Percentiles rank a stretch among this genome's conserved stretches.
phyloP scores from a whole-genome alignment of 1,140 invertebrate species.

The Lerema accius region DNA sequence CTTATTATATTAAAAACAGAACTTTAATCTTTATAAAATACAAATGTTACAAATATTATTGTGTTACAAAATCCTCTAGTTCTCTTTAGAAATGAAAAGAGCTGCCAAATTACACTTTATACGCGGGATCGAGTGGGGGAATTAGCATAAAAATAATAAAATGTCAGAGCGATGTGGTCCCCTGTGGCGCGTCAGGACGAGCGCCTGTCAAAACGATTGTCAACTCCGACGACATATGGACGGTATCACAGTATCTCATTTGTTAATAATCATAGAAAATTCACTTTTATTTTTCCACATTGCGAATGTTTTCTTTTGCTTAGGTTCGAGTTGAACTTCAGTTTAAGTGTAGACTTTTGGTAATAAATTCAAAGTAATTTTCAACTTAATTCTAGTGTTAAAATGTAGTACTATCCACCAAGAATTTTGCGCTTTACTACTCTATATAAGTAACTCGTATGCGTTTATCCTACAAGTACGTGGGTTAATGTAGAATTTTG shows the following conservation, averaged over 20 bases:
- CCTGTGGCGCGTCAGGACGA: conserved; percentile 50
- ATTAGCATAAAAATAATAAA: conserved; percentile 80
- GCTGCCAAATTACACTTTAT: conserved; percentile 60
- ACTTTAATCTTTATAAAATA: no score
- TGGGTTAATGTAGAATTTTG: no score
- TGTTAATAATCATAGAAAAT: conserved; percentile 45
- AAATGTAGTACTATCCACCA: no score
- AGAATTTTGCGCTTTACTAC: no score
- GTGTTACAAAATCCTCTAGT: conserved; percentile 1
- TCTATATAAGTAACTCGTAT: no score
- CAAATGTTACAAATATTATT: conserved; percentile 4
- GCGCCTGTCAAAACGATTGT: conserved; percentile 64
- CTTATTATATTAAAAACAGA: no score
- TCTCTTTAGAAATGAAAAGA: conserved; percentile 27
- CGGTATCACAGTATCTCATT: conserved; percentile 39
- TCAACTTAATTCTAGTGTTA: no score
- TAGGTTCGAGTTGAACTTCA: no score
- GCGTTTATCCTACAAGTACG: no score
- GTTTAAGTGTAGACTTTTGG: no score
- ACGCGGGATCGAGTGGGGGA: conserved; percentile 48
- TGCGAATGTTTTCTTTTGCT: conserved; percentile 2
- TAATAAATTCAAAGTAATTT: no score
- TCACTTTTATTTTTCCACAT: conserved; percentile 16
- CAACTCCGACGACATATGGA: conserved; percentile 47
- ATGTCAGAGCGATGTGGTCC: conserved; percentile 58